These are phyloP conservation scores for Sinhomidia bicolor DNA, from an alignment of 2,888 invertebrate genomes.

Conservation along the genomic window DNA sequence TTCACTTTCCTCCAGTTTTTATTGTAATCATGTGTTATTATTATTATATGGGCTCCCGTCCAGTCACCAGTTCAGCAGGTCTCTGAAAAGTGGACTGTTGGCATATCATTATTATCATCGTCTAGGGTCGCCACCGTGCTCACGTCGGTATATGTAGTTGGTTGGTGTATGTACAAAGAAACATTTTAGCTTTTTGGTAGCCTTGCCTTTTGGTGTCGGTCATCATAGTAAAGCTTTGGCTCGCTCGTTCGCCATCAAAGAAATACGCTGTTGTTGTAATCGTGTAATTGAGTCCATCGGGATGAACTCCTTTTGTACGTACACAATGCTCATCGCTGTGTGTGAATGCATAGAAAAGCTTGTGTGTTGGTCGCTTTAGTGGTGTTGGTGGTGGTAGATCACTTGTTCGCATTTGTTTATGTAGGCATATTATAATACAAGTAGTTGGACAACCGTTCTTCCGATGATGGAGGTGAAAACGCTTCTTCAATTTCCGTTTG, in stretches of 20 bases:
- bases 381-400: constrained; percentile 11
- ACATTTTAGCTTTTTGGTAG: constrained; percentile 10
- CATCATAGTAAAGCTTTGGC: neutral
- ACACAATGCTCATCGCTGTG: neutral
- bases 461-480: constrained; percentile 1
- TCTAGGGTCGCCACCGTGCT: constrained; percentile 15
- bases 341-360: neutral
- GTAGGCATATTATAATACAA: neutral
- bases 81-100: constrained; percentile 54
- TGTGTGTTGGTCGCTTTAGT: neutral
- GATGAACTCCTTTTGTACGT: constrained; percentile 51
- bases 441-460: neutral
- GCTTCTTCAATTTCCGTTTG: constrained; percentile 47
- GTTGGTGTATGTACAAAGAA: too few species aligned
- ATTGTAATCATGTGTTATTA: constrained; percentile 64
- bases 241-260: constrained; percentile 12
- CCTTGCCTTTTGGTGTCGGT: neutral
- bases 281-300: constrained; percentile 52
- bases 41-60: constrained; percentile 57
- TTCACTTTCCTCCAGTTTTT: constrained; percentile 69
- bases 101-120: constrained; percentile 43
- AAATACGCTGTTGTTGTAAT: constrained; percentile 48
- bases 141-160: too few species aligned
- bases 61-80: constrained; percentile 64
- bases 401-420: constrained; percentile 27